Evolutionary conservation across 2,113 vertebrate genomes (phyloP).

Genomic region (Chloebia gouldiae): DNA sequence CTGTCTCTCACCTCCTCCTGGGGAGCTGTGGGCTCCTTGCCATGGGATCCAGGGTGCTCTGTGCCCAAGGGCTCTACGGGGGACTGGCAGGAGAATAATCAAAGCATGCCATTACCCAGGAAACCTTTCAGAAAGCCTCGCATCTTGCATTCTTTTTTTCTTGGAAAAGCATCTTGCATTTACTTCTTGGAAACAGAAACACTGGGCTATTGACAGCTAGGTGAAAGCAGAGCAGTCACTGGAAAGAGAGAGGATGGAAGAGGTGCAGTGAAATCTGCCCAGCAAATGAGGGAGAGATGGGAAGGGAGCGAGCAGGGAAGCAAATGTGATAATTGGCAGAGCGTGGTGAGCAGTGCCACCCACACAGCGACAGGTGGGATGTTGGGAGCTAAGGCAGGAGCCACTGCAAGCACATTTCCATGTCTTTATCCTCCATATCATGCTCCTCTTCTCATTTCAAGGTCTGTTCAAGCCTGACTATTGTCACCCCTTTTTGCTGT

Average conservation of each 20-base stretch:
- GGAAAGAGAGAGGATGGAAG: background rate
- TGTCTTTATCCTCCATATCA: constrained; percentile 5
- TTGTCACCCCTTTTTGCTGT: constrained; percentile 18
- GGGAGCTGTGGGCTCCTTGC: background rate
- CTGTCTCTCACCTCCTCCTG: background rate
- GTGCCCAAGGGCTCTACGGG: background rate
- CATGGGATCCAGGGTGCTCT: accelerated
- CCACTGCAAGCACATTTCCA: background rate
- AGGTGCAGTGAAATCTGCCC: background rate
- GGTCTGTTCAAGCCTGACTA: constrained; percentile 50
- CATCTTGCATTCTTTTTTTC: background rate
- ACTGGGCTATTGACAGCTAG: background rate
- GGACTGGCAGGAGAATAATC: background rate
- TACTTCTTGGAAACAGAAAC: background rate
- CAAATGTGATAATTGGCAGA: constrained; percentile 27
- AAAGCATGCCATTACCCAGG: background rate
- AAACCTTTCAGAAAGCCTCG: background rate
- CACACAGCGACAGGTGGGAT: background rate
- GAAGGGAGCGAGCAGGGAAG: background rate
- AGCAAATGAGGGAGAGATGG: background rate
- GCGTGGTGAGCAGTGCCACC: constrained; percentile 11
- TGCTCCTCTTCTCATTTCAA: constrained; percentile 38
- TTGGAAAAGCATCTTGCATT: background rate
- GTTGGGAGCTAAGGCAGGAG: background rate
- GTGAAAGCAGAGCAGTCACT: background rate